Evolutionary conservation across 2,888 invertebrate genomes (phyloP).

Genomic region (Neelides folsomi): DNA sequence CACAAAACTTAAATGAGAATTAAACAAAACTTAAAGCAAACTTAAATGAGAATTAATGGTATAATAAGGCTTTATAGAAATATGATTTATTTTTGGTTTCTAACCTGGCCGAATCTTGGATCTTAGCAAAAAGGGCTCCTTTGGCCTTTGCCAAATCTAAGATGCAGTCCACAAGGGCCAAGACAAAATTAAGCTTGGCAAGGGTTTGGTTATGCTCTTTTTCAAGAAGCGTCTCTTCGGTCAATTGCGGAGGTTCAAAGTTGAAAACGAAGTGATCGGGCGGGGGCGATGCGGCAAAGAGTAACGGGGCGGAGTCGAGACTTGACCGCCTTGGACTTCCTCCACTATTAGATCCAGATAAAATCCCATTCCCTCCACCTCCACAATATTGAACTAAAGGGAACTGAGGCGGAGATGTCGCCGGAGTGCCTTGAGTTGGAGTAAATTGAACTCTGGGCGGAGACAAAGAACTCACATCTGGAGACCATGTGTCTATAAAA

Average conservation of each 20-base stretch:
- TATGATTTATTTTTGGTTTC: conserved; percentile 7
- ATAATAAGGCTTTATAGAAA: not conserved
- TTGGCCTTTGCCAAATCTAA: conserved; percentile 73
- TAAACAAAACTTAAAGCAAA: not conserved
- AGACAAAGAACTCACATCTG: conserved; percentile 79
- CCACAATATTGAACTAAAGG: conserved; percentile 32
- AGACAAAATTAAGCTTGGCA: conserved; percentile 91
- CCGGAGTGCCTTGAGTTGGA: conserved; percentile 25
- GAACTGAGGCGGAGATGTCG: conserved; percentile 30
- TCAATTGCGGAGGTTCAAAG: conserved; percentile 33
- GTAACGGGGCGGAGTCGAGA: conserved; percentile 27
- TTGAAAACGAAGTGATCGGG: conserved; percentile 32
- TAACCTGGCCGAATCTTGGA: conserved; percentile 24
- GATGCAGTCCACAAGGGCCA: conserved; percentile 88
- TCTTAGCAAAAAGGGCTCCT: conserved; percentile 51
- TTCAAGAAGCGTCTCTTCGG: conserved; percentile 40
- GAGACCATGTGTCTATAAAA: conserved; percentile 37
- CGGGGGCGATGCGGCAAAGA: conserved; percentile 31
- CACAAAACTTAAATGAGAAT: too few relatives aligned
- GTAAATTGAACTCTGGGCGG: conserved; percentile 63
- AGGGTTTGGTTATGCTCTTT: conserved; percentile 92
- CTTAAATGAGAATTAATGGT: not conserved
- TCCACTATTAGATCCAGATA: conserved; percentile 7
- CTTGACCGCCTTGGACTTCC: conserved; percentile 26
- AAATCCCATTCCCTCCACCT: conserved; percentile 15